Percentiles rank a stretch among this genome's conserved stretches.
phyloP scores from a whole-genome alignment of 2,888 invertebrate species.

The Patella ulyssiponensis region DNA sequence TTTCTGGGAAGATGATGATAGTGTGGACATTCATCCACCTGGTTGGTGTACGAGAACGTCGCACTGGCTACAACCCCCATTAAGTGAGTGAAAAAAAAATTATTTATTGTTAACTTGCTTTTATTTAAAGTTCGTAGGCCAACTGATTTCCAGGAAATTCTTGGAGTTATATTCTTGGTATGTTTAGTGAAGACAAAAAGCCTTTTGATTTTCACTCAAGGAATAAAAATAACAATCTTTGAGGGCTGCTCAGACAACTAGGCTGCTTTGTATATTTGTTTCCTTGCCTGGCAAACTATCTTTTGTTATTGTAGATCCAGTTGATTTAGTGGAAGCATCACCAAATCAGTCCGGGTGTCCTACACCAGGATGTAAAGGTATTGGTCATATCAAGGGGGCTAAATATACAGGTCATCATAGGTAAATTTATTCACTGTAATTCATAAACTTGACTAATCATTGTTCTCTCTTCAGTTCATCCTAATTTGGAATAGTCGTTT shows the following conservation, averaged over 20 bases:
- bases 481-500: no score
- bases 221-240: no score
- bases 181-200: no score
- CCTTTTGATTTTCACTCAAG: no score
- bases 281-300: background rate
- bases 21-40: constrained; percentile 90
- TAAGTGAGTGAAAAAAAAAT: constrained; percentile 73
- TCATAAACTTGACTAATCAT: no score
- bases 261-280: background rate
- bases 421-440: constrained; percentile 38
- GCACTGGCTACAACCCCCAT: constrained; percentile 88
- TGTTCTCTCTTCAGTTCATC: no score
- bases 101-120: no score
- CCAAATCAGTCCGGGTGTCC: constrained; percentile 79
- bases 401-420: constrained; percentile 77
- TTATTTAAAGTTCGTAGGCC: no score
- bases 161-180: no score
- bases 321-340: constrained; percentile 77
- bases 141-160: no score
- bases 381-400: constrained; percentile 88
- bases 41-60: constrained; percentile 92
- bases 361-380: constrained; percentile 88
- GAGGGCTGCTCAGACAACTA: no score
- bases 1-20: constrained; percentile 93
- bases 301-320: constrained; percentile 75